Evolutionary conservation across 53 echinoderm and acorn worm genomes (phyloP).

Genomic region (Patiria pectinifera): DNA sequence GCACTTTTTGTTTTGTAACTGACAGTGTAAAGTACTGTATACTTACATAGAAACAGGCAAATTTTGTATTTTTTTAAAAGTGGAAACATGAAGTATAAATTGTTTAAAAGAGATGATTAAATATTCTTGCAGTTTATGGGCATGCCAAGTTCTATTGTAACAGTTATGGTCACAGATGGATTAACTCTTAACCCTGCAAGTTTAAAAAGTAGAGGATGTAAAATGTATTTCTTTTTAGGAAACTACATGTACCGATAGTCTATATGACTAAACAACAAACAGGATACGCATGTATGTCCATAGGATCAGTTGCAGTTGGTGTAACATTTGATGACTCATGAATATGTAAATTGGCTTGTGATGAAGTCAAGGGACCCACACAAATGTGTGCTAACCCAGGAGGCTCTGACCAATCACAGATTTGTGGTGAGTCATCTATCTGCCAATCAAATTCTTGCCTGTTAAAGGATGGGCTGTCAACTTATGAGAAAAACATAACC

Average conservation of each 20-base stretch:
- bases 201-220: not conserved
- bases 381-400: not conserved
- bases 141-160: too few relatives aligned
- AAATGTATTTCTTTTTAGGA: not conserved
- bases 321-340: conserved; percentile 43
- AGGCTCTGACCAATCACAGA: conserved; percentile 40
- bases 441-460: conserved; percentile 42
- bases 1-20: too few relatives aligned
- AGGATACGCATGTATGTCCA: conserved; percentile 9
- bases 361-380: conserved; percentile 3
- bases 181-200: not conserved
- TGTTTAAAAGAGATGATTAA: too few relatives aligned
- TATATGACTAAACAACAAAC: conserved; percentile 24
- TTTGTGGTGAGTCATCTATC: conserved; percentile 38
- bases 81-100: too few relatives aligned
- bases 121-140: too few relatives aligned
- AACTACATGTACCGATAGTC: not conserved
- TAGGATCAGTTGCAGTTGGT: not conserved
- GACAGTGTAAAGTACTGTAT: too few relatives aligned
- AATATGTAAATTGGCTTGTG: conserved; percentile 32
- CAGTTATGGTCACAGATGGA: too few relatives aligned
- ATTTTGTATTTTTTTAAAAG: too few relatives aligned
- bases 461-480: not conserved
- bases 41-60: too few relatives aligned
- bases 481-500: not conserved